These are phyloP conservation scores for Bombus confusus DNA, from an alignment of 1,140 invertebrate genomes.

Conservation along the genomic window DNA sequence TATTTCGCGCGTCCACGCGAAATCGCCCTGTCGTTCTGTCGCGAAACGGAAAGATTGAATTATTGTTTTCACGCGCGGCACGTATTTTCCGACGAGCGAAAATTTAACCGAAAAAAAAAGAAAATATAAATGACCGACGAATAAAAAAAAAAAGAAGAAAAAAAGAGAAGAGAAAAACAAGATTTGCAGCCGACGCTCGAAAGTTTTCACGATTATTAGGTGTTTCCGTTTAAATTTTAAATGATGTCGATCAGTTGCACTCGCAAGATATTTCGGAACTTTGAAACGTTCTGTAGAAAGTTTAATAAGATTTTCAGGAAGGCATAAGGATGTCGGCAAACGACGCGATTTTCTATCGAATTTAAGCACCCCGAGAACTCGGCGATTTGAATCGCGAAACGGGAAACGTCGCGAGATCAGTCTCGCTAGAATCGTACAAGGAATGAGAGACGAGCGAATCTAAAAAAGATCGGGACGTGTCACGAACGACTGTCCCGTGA, in stretches of 20 bases:
- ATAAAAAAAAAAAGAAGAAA: background rate
- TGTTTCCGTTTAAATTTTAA: background rate
- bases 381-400: background rate
- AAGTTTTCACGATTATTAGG: background rate
- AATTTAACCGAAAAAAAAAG: conserved; percentile 1
- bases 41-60: conserved; percentile 24
- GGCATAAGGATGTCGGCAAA: conserved; percentile 9
- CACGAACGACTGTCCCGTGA: background rate
- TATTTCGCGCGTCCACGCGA: conserved; percentile 21
- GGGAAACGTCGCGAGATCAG: background rate
- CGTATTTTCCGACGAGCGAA: conserved; percentile 22
- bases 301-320: background rate
- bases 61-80: conserved; percentile 35
- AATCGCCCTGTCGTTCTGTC: conserved; percentile 19
- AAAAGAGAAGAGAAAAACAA: background rate
- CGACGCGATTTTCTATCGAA: background rate
- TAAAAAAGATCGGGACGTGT: conserved; percentile 3
- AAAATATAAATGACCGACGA: background rate
- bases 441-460: background rate
- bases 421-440: background rate
- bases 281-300: background rate
- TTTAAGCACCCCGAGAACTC: background rate
- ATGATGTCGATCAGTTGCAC: background rate
- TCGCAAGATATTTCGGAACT: background rate
- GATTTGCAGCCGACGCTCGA: background rate